Conservation (phyloP, 2,797 vertebrate genomes). For the Paedocypris micromegethes region DNA sequence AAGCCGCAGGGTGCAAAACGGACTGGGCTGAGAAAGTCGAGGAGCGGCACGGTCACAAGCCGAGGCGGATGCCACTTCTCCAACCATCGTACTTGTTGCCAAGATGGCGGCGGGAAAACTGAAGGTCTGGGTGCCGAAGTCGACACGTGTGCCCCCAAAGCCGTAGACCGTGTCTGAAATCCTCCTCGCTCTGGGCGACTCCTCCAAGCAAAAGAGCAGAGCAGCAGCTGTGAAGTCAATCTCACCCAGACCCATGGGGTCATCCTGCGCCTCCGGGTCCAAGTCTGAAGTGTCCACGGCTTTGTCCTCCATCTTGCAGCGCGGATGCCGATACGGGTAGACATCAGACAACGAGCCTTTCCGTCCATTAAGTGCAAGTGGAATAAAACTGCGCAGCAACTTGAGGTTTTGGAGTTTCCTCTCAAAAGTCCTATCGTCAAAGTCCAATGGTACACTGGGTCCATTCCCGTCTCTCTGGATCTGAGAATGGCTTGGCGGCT, state of each 20-base stretch:
- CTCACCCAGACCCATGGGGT: constrained; percentile 90
- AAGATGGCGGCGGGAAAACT: constrained; percentile 91
- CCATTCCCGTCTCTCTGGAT: constrained; percentile 66
- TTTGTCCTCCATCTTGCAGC: constrained; percentile 83
- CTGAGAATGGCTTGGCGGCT: constrained; percentile 50
- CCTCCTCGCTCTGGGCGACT: constrained; percentile 85
- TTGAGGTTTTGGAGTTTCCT: constrained; percentile 70
- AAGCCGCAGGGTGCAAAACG: constrained; percentile 88
- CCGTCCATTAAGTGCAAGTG: constrained; percentile 67
- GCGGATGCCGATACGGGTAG: constrained; percentile 51
- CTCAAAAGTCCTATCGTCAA: constrained; percentile 68
- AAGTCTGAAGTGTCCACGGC: constrained; percentile 90
- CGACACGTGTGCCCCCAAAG: constrained; percentile 76
- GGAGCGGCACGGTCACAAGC: constrained; percentile 95
- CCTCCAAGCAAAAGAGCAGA: constrained; percentile 90
- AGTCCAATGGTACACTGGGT: constrained; percentile 55
- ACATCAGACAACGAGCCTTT: constrained; percentile 65
- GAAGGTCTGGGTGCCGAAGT: constrained; percentile 96
- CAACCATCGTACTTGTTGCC: constrained; percentile 93
- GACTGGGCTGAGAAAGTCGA: constrained; percentile 91
- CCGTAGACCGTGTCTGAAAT: constrained; percentile 86
- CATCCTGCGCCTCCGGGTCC: constrained; percentile 74
- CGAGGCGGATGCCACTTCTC: constrained; percentile 93
- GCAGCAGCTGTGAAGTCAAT: constrained; percentile 94
- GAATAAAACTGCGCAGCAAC: constrained; percentile 67